Evolutionary conservation across 2,113 vertebrate species (phyloP).

Genomic region (Sterna hirundo): DNA sequence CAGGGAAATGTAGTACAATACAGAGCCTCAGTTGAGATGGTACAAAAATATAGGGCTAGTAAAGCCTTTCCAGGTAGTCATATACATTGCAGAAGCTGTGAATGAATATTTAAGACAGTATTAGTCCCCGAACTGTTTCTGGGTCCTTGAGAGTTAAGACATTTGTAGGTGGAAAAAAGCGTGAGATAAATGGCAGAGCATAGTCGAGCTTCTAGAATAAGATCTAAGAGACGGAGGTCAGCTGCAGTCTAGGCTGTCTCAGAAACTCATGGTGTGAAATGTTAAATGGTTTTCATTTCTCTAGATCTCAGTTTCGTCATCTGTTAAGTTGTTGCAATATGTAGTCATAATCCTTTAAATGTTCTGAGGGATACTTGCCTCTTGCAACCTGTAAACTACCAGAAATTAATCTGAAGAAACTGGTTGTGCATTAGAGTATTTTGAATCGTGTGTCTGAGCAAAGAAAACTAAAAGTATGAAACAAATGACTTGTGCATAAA

Average conservation of each 20-base stretch:
- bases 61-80: not conserved
- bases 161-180: not conserved
- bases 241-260: not conserved
- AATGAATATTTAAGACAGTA: not conserved
- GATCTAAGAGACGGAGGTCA: not conserved
- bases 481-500: not conserved
- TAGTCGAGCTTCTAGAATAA: not conserved
- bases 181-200: not conserved
- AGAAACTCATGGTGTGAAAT: not conserved
- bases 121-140: not conserved
- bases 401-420: not conserved
- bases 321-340: not conserved
- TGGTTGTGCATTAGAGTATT: not conserved
- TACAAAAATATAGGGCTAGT: not conserved
- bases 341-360: not conserved
- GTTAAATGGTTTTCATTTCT: not conserved
- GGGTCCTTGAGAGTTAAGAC: not conserved
- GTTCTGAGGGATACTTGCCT: not conserved
- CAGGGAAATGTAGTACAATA: not conserved
- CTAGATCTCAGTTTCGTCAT: not conserved
- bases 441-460: not conserved
- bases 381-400: not conserved
- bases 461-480: not conserved
- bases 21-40: not conserved
- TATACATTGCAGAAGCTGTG: not conserved